phyloP scores from a whole-genome alignment of 2,113 vertebrate genomes.

The Channa argus region DNA sequence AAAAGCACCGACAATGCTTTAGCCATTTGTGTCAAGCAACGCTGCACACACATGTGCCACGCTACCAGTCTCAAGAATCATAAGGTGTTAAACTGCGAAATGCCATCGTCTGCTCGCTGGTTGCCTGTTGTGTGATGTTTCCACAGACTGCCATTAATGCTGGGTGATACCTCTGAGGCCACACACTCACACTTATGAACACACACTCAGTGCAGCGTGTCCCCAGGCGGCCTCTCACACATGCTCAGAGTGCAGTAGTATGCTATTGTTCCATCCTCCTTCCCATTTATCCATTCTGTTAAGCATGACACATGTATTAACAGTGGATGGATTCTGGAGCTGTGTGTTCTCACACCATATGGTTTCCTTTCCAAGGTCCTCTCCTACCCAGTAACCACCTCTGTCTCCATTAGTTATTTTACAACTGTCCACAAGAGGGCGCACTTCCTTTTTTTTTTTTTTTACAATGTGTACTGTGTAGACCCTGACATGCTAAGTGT shows the following conservation, averaged over 20 bases:
- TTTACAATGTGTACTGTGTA: not conserved
- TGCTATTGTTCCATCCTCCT: constrained; percentile 78
- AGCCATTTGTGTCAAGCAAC: no score
- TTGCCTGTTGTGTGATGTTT: constrained; percentile 31
- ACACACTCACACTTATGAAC: constrained; percentile 37
- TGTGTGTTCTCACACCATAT: constrained; percentile 82
- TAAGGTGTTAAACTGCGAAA: constrained; percentile 23
- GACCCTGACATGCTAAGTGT: no score
- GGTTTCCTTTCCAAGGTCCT: constrained; percentile 75
- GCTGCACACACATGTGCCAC: constrained; percentile 3
- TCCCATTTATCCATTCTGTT: constrained; percentile 84
- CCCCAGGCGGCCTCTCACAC: constrained; percentile 70
- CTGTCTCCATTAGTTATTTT: constrained; percentile 47
- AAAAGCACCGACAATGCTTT: no score
- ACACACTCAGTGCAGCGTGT: constrained; percentile 49
- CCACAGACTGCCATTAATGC: constrained; percentile 57
- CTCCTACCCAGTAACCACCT: constrained; percentile 35
- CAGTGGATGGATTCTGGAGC: constrained; percentile 84
- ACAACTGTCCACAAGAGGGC: constrained; percentile 72
- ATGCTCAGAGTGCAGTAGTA: constrained; percentile 71
- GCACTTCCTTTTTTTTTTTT: not conserved
- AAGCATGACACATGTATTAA: constrained; percentile 85
- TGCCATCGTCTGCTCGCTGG: constrained; percentile 37
- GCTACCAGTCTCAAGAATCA: not conserved
- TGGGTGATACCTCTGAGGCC: constrained; percentile 58